phyloP scores from a whole-genome alignment of 2,113 vertebrate species.

The Stigmatopora nigra region DNA sequence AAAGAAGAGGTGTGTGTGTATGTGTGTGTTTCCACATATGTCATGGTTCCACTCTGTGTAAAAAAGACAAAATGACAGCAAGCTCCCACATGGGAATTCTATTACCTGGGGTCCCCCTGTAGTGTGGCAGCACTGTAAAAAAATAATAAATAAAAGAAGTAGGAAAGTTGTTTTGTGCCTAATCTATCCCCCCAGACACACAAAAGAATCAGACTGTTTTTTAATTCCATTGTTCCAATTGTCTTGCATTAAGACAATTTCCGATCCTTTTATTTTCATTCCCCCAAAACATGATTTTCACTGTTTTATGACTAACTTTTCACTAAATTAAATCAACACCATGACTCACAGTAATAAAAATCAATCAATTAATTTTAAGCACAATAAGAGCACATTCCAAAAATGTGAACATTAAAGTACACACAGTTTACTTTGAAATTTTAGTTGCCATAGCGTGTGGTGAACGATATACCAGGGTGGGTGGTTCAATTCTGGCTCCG shows the following conservation, averaged over 20 bases:
- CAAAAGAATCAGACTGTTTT: background rate
- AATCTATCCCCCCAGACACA: background rate
- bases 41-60: conserved; percentile 14
- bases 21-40: conserved; percentile 16
- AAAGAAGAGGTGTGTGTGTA: background rate
- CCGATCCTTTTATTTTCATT: background rate
- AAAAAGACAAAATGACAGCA: conserved; percentile 25
- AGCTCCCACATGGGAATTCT: conserved; percentile 5
- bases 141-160: background rate
- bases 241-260: background rate
- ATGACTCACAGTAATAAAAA: background rate
- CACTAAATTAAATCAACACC: background rate
- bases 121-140: conserved; percentile 6
- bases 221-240: background rate
- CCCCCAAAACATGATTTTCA: background rate
- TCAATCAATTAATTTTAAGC: background rate
- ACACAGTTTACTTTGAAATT: background rate
- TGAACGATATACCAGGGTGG: background rate
- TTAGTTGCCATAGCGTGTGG: background rate
- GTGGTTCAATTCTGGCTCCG: background rate
- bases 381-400: background rate
- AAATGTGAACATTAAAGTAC: background rate
- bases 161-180: conserved; percentile 6
- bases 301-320: background rate
- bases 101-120: conserved; percentile 15